Base-by-base conservation (phyloP, 35 echinoderm and acorn worm species). In the Strongylocentrotus purpuratus region DNA sequence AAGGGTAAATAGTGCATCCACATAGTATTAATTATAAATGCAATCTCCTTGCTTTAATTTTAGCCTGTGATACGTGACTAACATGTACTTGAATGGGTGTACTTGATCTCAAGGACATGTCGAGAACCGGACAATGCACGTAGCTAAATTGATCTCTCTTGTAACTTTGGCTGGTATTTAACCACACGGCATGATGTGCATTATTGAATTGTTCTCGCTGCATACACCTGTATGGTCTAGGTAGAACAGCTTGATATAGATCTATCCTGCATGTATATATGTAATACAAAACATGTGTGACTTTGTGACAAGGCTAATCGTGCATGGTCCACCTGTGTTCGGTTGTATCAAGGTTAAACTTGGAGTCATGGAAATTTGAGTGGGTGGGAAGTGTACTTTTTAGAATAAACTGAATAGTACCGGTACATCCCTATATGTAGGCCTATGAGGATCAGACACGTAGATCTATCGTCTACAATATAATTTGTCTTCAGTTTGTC, bases 241-340 rank as follows among this genome's bases (percentile, higher is more conserved):
- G 22, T 78, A n/a, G 28, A 78, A 28, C 25, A 78, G 25, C 5
- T 78, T 78, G 65, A 78, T 78, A 78, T 78, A 78, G 65, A 1
- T 28, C 4, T 78, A 0, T 8, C 50, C 1, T 55, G 50, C 15
- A 55, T 0, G 65, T 28, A 55, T 0, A 22, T 28, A 2, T 78
- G 65, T 78, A 78, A 78, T 78, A 78, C 28, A 78, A 78, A 78
- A 15, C 65, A 78, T 78, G 65, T 78, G 65, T 78, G 65, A 78
- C 65, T 78, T 78, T 78, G 65, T 78, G 65, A n/a, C 65, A 78
- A 78, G 65, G 65, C 65, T 78, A 78, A 78, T 78, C 25, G 65
- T 4, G 65, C 65, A 28, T 78, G 65, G 65, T 78, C 65, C 20
- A 78, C 65, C 65, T 78, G 65, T n/a, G 18, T 78, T 78, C 20